phyloP scores from a whole-genome alignment of 92 coral and sea anemone species.

The Heteractis magnifica region DNA sequence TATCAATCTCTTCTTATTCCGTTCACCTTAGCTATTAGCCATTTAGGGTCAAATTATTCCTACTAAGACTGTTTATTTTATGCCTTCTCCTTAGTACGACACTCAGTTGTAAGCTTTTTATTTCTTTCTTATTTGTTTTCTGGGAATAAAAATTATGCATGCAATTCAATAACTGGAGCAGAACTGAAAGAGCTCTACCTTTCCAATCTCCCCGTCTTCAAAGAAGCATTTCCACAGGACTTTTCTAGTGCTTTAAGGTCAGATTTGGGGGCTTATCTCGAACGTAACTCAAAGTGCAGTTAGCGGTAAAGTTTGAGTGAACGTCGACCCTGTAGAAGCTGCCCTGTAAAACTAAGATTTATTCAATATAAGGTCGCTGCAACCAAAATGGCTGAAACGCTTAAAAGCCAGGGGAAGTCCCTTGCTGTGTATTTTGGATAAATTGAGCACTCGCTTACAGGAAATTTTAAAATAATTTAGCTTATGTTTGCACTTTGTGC shows the following conservation, averaged over 20 bases:
- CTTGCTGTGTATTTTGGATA: background rate
- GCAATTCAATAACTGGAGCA: background rate
- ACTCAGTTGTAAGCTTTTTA: background rate
- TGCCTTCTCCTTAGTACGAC: background rate
- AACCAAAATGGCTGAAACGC: conserved; percentile 1
- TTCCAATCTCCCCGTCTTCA: background rate
- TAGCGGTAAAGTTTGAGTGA: background rate
- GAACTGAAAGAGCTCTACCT: conserved; percentile 1
- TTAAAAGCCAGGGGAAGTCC: conserved; percentile 12
- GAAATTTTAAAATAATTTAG: background rate
- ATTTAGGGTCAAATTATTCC: background rate
- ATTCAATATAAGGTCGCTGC: background rate
- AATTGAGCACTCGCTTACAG: background rate
- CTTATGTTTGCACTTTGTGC: background rate
- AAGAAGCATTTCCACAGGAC: background rate
- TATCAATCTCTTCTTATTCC: background rate
- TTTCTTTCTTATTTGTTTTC: background rate
- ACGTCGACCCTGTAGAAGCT: background rate
- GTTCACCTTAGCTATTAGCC: background rate
- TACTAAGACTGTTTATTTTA: background rate
- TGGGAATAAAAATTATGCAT: background rate
- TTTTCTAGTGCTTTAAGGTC: background rate
- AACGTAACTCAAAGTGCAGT: background rate
- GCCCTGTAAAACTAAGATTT: background rate
- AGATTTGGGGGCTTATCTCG: background rate